Evolutionary conservation across 2,113 vertebrate species (phyloP), one percentile per base, ranked within the genome.

Genomic region (Python bivittatus): DNA sequence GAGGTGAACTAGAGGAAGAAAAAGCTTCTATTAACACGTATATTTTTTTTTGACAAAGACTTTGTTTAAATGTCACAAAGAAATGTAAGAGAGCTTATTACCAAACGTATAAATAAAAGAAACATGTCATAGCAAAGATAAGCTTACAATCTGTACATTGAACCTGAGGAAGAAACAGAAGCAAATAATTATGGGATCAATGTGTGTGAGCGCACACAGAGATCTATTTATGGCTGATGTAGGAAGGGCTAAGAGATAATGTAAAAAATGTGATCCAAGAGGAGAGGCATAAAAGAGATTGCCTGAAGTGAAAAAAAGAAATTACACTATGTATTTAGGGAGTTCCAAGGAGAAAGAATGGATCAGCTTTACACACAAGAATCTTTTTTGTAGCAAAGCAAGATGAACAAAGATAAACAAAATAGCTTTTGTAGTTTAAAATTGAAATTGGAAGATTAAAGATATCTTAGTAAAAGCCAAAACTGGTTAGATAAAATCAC

Each of bases 1-100:
- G 96, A 48, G 98, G 97, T 60, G 96, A 94, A 90, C 99, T 99
- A 91, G 1, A 64, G 91, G 0, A 84, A 84, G 60, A 33, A 60
- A 84, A 84, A 85, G 12, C 57, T 27, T n/a, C n/a, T 23, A 7
- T 86, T 64, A 89, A 85, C 5, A 53, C 13, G 64, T 48, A 54
- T 48, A 38, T 48, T 48, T 53, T 11, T 15, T 29, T 10, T 44
- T 53, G 38, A 3, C 9, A 25, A 7, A n/a, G 44, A 53, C 9
- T 42, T 22, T 83, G 2, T 57, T 38, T 83, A 54, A 79, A 83
- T 68, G 29, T 38, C 13, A 61, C 12, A 68, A 17, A 54, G n/a
- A 38, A 56, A 23, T 38, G 38, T 42, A 48, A 48, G 72, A 79
- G 17, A 79, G 33, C 6, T 79, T 79, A 79, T 79, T 79, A 42